Conservation (phyloP, 2,888 invertebrate genomes). For the Nemotelus pantherinus region DNA sequence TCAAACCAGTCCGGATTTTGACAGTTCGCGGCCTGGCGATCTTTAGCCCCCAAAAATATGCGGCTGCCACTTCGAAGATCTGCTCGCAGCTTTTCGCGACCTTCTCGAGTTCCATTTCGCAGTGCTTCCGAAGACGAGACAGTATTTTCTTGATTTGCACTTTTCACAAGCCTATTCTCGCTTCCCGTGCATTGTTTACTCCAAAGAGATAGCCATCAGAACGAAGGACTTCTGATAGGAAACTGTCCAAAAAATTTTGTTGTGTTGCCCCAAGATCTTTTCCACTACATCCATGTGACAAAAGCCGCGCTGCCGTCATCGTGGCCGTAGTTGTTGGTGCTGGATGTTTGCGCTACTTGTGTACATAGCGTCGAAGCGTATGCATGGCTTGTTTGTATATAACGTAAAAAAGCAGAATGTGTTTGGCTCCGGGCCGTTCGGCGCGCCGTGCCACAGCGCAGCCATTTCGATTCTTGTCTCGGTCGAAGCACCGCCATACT, state of each 20-base stretch:
- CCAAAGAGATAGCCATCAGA: slow-evolving; percentile 60
- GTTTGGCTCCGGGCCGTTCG: slow-evolving; percentile 47
- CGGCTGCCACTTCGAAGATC: slow-evolving; percentile 24
- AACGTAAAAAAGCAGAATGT: slow-evolving; percentile 50
- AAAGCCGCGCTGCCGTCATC: slow-evolving; percentile 18
- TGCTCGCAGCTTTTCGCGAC: slow-evolving; percentile 7
- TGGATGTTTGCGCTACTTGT: slow-evolving; percentile 18
- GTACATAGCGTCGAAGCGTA: slow-evolving; percentile 34
- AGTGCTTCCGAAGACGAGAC: slow-evolving; percentile 9
- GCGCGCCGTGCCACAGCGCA: slow-evolving; percentile 23
- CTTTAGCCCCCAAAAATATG: slow-evolving; percentile 4
- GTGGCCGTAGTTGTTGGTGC: slow-evolving; percentile 5
- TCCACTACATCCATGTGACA: slow-evolving; percentile 48
- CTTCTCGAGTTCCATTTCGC: slow-evolving; percentile 16
- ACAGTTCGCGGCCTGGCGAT: slow-evolving; percentile 14
- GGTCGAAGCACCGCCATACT: slow-evolving; percentile 18
- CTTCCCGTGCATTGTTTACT: slow-evolving; percentile 52
- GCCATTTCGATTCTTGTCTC: slow-evolving; percentile 8
- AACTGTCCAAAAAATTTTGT: slow-evolving; percentile 63
- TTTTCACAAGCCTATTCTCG: slow-evolving; percentile 9
- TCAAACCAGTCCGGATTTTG: slow-evolving; percentile 1
- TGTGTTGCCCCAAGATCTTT: slow-evolving; percentile 50
- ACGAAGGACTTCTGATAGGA: slow-evolving; percentile 64
- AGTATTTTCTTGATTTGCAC: slow-evolving; percentile 25
- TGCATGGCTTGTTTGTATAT: slow-evolving; percentile 49